Evolutionary conservation across 92 coral and sea anemone species (phyloP), one percentile per base, ranked within the genome.

Genomic region (Palythoa grandiflora): DNA sequence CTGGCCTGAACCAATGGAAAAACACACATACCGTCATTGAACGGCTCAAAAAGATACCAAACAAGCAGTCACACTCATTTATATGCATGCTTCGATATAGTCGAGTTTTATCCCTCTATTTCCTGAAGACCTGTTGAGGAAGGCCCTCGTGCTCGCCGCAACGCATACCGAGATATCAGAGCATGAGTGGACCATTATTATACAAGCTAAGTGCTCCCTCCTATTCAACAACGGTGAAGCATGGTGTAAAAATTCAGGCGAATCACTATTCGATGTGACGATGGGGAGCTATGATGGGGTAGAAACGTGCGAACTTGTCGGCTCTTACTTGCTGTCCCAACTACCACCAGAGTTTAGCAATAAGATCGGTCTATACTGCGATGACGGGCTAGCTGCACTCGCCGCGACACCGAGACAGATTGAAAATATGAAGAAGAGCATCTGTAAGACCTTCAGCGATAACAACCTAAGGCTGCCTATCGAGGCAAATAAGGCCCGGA

Each of bases 1-100:
- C 87, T 55, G 55, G 55, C 87, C 54, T 83, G 37, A 83, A 83
- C 87, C 87, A 83, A 14, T 83, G 78, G 87, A 83, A 68, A 16
- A 61, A 83, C 21, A 83, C 65, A 7, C 75, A 79, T 8, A 15
- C 70, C n/a, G n/a, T n/a, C n/a, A n/a, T n/a, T n/a, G n/a, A n/a
- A n/a, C n/a, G n/a, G n/a, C n/a, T n/a, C n/a, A n/a, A n/a, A n/a
- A n/a, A n/a, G n/a, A n/a, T n/a, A n/a, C n/a, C n/a, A n/a, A n/a
- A n/a, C 70, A 63, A 63, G 70, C 70, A 15, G 19, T 15, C 70
- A 15, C 70, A 63, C 28, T 63, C 70, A n/a, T 71, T 71, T 71
- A 38, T 71, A n/a, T 71, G 28, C 28, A n/a, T 71, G 28, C 28
- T 28, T 28, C 28, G 28, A 28, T 28, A 28, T 28, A 28, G 28